A percentile compares a stretch with the other conserved stretches of the same genome.
These are phyloP conservation scores for Byasa hedistus DNA, from an alignment of 2,888 invertebrate species.

Conservation along the genomic window DNA sequence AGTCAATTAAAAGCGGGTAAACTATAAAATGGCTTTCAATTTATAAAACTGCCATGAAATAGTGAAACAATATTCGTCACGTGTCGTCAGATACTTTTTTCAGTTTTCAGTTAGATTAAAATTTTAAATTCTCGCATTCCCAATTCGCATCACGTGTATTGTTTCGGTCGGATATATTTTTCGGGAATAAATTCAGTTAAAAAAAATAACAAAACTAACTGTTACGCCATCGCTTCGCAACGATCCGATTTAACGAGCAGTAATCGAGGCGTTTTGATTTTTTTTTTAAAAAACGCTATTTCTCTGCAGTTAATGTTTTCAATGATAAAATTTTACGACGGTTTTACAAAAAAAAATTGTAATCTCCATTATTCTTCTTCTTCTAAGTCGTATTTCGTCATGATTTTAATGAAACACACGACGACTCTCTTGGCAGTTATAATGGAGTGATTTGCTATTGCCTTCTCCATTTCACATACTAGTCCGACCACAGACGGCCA, in stretches of 20 bases:
- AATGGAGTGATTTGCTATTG: too few relatives aligned
- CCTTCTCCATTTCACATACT: too few relatives aligned
- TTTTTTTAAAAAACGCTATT: conserved; percentile 7
- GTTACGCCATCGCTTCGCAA: conserved; percentile 5
- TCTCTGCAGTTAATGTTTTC: conserved; percentile 6
- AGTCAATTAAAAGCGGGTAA: too few relatives aligned
- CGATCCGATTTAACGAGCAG: conserved; percentile 22
- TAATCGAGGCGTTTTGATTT: conserved; percentile 17
- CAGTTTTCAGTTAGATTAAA: conserved; percentile 18
- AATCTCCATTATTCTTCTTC: too few relatives aligned
- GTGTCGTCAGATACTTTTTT: conserved; percentile 16
- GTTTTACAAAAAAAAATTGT: too few relatives aligned
- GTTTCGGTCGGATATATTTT: conserved; percentile 26
- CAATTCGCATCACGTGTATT: conserved; percentile 21
- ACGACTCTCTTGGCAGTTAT: too few relatives aligned
- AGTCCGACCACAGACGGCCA: too few relatives aligned
- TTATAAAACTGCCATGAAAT: background rate
- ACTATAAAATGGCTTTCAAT: background rate
- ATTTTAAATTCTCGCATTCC: conserved; percentile 20
- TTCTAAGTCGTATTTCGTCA: too few relatives aligned
- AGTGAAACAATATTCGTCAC: conserved; percentile 3
- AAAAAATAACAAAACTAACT: conserved; percentile 7
- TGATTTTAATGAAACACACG: too few relatives aligned
- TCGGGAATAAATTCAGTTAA: conserved; percentile 20
- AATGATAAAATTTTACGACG: background rate